phyloP scores from a whole-genome alignment of 2,113 vertebrate species.

The Myotis davidii region DNA sequence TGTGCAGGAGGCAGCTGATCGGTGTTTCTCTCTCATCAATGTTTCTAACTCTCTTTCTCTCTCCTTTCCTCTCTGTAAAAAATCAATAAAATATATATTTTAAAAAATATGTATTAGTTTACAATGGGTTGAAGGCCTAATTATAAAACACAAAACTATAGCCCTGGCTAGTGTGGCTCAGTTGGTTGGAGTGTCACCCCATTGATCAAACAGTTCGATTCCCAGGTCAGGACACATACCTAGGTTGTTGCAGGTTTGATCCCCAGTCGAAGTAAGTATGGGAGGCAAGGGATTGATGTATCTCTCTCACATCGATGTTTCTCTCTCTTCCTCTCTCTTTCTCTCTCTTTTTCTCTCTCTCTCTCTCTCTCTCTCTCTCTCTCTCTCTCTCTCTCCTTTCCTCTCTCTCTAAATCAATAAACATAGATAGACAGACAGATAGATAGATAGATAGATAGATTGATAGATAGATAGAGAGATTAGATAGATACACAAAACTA shows the following conservation, averaged over 20 bases:
- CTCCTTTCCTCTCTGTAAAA: no score
- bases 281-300: not conserved
- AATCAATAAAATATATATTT: no score
- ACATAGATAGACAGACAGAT: no score
- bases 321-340: not conserved
- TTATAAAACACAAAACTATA: not conserved
- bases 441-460: no score
- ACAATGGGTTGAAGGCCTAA: not conserved
- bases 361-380: no score
- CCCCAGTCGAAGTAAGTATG: not conserved
- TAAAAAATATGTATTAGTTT: no score
- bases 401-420: not conserved
- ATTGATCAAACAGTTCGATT: not conserved
- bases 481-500: not conserved
- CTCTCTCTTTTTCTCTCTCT: no score
- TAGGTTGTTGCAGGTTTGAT: not conserved
- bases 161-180: not conserved
- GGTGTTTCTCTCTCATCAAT: no score
- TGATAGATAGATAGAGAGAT: no score
- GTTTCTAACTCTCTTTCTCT: no score
- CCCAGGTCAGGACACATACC: not conserved
- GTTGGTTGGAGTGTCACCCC: not conserved
- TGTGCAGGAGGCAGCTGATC: no score
- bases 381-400: no score
- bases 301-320: not conserved